Percentiles rank a stretch among this genome's conserved stretches.
phyloP scores from a whole-genome alignment of 2,888 invertebrate species.

The Patella depressa region DNA sequence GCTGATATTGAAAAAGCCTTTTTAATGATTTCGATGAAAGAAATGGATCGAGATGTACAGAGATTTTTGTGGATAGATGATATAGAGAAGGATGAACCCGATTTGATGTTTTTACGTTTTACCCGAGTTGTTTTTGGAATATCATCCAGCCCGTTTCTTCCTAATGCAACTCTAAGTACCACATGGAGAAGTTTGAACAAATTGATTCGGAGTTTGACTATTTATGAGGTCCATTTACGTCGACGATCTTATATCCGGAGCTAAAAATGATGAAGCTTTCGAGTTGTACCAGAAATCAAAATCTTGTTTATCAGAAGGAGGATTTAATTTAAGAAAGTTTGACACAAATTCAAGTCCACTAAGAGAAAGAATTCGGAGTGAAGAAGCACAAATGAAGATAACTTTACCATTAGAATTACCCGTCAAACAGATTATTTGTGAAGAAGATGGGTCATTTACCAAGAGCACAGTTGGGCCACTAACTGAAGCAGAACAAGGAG shows the following conservation, averaged over 20 bases:
- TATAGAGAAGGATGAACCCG: background rate
- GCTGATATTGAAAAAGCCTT: background rate
- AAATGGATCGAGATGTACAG: background rate
- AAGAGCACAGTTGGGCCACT: background rate
- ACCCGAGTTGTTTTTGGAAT: background rate
- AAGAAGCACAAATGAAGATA: background rate
- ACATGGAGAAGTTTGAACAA: no score
- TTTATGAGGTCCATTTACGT: background rate
- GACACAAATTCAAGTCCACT: background rate
- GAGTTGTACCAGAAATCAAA: background rate
- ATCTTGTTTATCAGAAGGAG: background rate
- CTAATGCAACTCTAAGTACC: background rate
- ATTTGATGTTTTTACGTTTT: background rate
- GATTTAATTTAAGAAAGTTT: constrained; percentile 6
- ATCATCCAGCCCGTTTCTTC: background rate
- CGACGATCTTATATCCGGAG: background rate
- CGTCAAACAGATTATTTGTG: background rate
- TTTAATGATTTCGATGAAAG: background rate
- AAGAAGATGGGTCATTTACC: background rate
- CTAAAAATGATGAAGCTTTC: background rate
- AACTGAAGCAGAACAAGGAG: background rate
- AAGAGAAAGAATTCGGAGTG: background rate
- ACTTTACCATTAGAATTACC: background rate
- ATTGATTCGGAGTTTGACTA: no score
- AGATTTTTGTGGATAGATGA: background rate